phyloP scores from a whole-genome alignment of 1,140 invertebrate species.

The Ptiloglossa arizonensis region DNA sequence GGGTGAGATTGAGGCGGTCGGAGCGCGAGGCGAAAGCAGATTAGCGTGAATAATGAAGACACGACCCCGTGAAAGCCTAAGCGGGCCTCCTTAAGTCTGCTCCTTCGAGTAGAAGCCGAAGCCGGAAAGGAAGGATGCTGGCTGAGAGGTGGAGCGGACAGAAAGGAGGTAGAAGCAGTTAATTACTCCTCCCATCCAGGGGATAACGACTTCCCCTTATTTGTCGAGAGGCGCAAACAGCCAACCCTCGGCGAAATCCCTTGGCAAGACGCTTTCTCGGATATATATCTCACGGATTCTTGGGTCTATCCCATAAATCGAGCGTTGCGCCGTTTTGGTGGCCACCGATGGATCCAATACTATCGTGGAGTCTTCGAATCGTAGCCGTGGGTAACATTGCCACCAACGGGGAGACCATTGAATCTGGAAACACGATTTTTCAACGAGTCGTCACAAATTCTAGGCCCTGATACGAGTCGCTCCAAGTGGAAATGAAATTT shows the following conservation, averaged over 20 bases:
- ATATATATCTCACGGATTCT: conserved; percentile 40
- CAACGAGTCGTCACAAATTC: neutral
- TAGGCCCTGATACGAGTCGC: no score
- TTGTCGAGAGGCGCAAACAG: conserved; percentile 79
- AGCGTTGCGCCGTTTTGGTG: conserved; percentile 8
- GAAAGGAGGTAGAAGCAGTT: conserved; percentile 74
- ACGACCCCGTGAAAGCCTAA: conserved; percentile 78
- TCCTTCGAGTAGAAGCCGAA: conserved; percentile 75
- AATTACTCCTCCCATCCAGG: conserved; percentile 78
- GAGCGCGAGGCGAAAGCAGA: conserved; percentile 74
- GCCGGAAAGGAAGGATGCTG: conserved; percentile 63
- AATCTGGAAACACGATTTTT: no score
- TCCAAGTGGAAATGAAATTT: no score
- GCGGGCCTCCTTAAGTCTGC: conserved; percentile 74
- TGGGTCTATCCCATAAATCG: conserved; percentile 7
- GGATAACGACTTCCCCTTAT: conserved; percentile 80
- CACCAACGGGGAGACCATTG: neutral
- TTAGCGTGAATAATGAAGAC: conserved; percentile 80
- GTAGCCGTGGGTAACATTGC: neutral
- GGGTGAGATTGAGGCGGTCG: conserved; percentile 51
- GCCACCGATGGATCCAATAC: neutral
- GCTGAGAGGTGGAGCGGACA: conserved; percentile 58
- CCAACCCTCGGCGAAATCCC: conserved; percentile 72
- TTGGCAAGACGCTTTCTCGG: conserved; percentile 71
- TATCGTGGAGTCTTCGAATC: neutral